These are phyloP conservation scores for Camelus dromedarius DNA, from an alignment of 2,113 vertebrate species.

Conservation along the genomic window DNA sequence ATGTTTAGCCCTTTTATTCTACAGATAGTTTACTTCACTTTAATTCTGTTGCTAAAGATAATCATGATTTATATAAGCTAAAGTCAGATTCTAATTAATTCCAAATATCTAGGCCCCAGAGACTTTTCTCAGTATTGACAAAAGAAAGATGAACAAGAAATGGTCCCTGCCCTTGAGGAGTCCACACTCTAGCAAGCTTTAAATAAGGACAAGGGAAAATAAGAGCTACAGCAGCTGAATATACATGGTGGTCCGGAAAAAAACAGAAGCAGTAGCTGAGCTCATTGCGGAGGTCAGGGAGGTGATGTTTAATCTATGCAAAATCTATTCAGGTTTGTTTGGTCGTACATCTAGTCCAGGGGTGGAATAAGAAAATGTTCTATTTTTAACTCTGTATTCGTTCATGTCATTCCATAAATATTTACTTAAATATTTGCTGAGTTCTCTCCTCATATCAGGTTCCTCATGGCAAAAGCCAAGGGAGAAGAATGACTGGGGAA, in stretches of 20 bases:
- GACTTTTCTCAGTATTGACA: background rate
- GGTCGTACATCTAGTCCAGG: constrained; percentile 50
- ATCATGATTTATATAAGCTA: background rate
- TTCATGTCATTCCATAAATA: constrained; percentile 76
- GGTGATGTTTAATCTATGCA: constrained; percentile 74
- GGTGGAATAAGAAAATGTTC: constrained; percentile 66
- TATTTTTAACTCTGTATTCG: constrained; percentile 78
- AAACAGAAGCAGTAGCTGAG: background rate
- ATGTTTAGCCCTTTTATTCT: background rate
- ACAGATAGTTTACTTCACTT: background rate
- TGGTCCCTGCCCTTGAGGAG: constrained; percentile 51
- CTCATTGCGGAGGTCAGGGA: constrained; percentile 61
- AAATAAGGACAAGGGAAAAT: background rate
- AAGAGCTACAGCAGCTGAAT: background rate
- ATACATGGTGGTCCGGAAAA: constrained; percentile 55
- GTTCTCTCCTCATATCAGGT: constrained; percentile 32
- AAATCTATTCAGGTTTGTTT: constrained; percentile 70
- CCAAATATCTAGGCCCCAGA: background rate
- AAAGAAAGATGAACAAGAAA: constrained; percentile 44
- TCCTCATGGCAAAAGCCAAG: constrained; percentile 57
- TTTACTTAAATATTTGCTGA: constrained; percentile 79
- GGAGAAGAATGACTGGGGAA: constrained; percentile 61
- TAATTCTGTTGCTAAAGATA: background rate
- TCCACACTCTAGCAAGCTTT: background rate
- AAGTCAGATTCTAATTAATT: constrained; percentile 7